A percentile compares a stretch with the other conserved stretches of the same genome.
Evolutionary conservation across 2,113 vertebrate genomes (phyloP).

Genomic region (Mesitornis unicolor): DNA sequence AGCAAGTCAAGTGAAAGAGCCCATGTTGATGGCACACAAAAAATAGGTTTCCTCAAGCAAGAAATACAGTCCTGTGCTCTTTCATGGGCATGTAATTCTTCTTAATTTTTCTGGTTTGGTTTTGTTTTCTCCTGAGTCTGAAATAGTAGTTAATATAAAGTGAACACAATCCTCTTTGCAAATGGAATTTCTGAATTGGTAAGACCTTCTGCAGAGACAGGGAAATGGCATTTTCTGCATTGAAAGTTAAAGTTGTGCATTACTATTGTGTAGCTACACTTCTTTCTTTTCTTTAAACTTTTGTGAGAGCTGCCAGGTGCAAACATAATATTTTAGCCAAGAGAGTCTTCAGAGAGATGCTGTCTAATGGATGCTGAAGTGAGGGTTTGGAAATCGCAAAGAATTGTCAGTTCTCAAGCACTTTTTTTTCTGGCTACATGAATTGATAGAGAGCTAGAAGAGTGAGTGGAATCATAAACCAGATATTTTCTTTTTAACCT

Average conservation of each 20-base stretch:
- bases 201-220: neutral
- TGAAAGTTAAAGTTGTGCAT: neutral
- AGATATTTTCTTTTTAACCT: conserved; percentile 6
- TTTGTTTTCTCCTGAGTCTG: neutral
- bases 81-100: neutral
- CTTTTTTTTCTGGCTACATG: neutral
- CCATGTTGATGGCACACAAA: neutral
- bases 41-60: conserved; percentile 1
- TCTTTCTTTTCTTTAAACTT: neutral
- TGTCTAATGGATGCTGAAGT: neutral
- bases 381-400: neutral
- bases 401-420: neutral
- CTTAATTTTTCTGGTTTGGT: neutral
- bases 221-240: neutral
- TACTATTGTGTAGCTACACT: neutral
- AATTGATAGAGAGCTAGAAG: neutral
- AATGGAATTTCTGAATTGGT: neutral
- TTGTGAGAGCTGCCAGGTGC: neutral
- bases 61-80: neutral
- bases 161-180: neutral
- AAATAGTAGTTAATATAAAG: neutral
- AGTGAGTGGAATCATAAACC: neutral
- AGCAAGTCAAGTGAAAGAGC: conserved; percentile 47
- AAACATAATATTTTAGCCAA: neutral
- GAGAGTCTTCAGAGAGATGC: neutral